These are phyloP conservation scores for Piprites chloris DNA, from an alignment of 2,113 vertebrate species.

Conservation along the genomic window DNA sequence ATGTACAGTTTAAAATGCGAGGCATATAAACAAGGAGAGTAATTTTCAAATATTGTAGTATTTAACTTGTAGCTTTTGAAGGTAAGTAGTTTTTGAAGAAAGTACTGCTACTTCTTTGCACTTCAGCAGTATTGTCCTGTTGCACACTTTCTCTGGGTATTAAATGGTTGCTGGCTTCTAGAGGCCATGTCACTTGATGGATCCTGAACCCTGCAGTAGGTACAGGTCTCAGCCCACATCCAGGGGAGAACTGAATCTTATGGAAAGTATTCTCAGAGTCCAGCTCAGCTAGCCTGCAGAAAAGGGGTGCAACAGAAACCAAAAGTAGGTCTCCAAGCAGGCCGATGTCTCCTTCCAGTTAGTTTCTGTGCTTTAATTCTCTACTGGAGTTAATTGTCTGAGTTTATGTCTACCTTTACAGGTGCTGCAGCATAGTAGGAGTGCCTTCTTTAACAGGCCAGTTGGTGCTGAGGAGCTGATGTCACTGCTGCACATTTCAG, in stretches of 20 bases:
- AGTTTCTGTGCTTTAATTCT: background rate
- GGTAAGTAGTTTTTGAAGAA: background rate
- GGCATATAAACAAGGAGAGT: background rate
- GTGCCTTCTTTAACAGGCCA: background rate
- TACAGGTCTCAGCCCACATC: background rate
- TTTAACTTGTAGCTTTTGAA: background rate
- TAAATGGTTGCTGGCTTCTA: background rate
- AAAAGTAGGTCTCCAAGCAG: background rate
- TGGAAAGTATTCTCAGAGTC: background rate
- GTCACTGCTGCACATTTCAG: background rate
- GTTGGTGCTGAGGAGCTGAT: background rate
- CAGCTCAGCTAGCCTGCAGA: background rate
- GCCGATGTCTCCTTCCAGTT: background rate
- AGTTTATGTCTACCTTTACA: background rate
- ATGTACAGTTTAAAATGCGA: background rate
- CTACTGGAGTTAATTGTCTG: background rate
- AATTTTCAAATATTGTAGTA: background rate
- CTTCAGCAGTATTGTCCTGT: background rate
- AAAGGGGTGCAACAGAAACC: rapidly evolving
- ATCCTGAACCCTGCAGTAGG: rapidly evolving
- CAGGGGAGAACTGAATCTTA: background rate
- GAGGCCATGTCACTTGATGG: background rate
- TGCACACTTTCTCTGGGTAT: background rate
- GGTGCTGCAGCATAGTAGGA: background rate
- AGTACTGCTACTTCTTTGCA: background rate